Percentiles rank a stretch among this genome's conserved stretches.
These are phyloP conservation scores for Petrolisthes manimaculis DNA, from an alignment of 2,888 invertebrate species.

Conservation along the genomic window DNA sequence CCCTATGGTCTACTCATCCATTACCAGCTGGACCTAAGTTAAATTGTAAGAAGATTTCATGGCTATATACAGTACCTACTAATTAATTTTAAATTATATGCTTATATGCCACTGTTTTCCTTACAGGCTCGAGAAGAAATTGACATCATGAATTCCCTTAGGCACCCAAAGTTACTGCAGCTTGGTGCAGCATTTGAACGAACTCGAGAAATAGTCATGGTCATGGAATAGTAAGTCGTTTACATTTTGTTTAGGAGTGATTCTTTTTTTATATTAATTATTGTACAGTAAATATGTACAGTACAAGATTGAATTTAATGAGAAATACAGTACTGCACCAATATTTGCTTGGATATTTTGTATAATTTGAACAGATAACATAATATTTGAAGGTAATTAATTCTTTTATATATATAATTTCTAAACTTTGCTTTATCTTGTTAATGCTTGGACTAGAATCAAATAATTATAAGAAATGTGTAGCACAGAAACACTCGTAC, in stretches of 20 bases:
- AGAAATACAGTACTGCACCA: too few species aligned
- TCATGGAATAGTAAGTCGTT: conserved; percentile 89
- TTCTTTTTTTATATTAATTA: too few species aligned
- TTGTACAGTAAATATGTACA: too few species aligned
- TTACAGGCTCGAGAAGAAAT: conserved; percentile 79
- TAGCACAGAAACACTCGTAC: too few species aligned
- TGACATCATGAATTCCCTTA: conserved; percentile 85
- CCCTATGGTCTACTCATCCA: not conserved
- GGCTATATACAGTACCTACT: not conserved
- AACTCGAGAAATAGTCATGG: conserved; percentile 83
- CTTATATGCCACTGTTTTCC: not conserved
- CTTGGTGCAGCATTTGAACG: conserved; percentile 85
- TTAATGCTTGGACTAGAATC: too few species aligned
- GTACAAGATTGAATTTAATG: too few species aligned
- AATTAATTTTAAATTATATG: not conserved
- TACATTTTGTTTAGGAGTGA: not conserved
- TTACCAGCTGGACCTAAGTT: not conserved
- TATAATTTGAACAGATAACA: too few species aligned
- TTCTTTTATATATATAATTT: too few species aligned
- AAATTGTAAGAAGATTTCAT: not conserved
- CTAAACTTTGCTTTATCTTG: too few species aligned
- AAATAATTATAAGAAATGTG: too few species aligned
- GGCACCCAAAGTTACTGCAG: conserved; percentile 86
- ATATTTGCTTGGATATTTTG: too few species aligned
- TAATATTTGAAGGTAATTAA: too few species aligned